Base-by-base conservation (phyloP, 1,140 invertebrate genomes). In the Lepidurus arcticus region DNA sequence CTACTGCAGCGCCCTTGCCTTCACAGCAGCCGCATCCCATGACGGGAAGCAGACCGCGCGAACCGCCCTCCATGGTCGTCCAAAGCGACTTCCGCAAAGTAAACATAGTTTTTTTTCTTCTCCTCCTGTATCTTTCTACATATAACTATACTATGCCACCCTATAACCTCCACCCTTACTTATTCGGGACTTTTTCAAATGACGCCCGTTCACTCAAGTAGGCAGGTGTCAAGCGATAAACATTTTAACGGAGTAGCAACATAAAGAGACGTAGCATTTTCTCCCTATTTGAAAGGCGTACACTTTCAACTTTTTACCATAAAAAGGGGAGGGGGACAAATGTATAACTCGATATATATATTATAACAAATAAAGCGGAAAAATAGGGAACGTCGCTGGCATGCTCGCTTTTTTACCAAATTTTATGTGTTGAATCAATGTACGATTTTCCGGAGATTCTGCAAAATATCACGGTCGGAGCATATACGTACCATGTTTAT, bases 71-170 rank as follows among this genome's bases (percentile, higher is more conserved):
- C 82, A 95, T 96, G 90, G 93, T 97, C 85, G 90, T 96, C 85
- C 93, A 96, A 86, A 92, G 93, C 81, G 94, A 96, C 85, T 97
- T 97, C 87, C 90, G 94, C 83, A 96, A 96, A 90, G 94, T 94
- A 87, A 79, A 24, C 44, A 11, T 53, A 78, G 16, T 0, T 78
- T 34, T 34, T 21, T 44, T 21, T 24, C n/a, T n/a, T 44, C 26
- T 16, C 13, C 16, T 75, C 44, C 4, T 5, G 42, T 21, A 8
- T n/a, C 42, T 42, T 78, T 24, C 24, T 76, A n/a, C 7, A 42
- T 8, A 13, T 11, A 73, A 42, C 42, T 13, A 45, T 13, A 16
- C 76, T 76, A 13, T 8, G 42, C 42, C 74, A 75, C 26, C 42
- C 53, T 21, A 65, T 6, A 21, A 65, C 53, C 53, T 4, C 13